Conservation (phyloP, 2,113 vertebrate genomes). For the Alectura lathami region DNA sequence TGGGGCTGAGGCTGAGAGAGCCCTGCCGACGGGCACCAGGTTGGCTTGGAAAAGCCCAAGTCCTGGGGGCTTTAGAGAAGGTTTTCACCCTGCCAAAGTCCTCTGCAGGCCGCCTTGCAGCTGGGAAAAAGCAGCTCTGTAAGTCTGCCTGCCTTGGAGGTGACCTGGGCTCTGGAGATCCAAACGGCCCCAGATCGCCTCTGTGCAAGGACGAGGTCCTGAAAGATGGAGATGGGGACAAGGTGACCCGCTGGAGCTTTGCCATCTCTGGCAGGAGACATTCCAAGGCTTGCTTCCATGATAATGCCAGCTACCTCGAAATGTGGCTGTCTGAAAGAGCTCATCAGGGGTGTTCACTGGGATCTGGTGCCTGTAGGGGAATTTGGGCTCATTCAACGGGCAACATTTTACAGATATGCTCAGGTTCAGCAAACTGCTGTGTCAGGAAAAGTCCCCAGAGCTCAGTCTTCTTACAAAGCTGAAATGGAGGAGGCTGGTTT, state of each 20-base stretch:
- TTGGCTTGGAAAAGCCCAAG: background rate
- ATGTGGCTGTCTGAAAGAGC: background rate
- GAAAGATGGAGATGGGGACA: background rate
- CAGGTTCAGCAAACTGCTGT: background rate
- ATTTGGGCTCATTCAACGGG: background rate
- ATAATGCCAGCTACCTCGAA: background rate
- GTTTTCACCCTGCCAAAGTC: background rate
- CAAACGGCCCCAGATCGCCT: background rate
- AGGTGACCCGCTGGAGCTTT: background rate
- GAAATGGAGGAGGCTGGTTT: background rate
- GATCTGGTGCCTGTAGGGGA: background rate
- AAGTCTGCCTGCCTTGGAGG: background rate
- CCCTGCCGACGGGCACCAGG: background rate
- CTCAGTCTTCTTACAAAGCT: background rate
- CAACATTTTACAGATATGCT: background rate
- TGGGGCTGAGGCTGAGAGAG: background rate
- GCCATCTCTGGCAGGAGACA: background rate
- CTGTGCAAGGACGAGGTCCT: background rate
- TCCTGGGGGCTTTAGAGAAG: background rate
- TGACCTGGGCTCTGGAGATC: background rate
- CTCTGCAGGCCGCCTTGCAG: background rate
- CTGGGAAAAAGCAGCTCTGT: background rate
- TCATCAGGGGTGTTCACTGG: background rate
- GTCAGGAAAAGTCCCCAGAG: background rate
- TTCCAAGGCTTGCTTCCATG: background rate